phyloP scores from a whole-genome alignment of 2,888 invertebrate species.

The Branchipolynoe longqiensis region DNA sequence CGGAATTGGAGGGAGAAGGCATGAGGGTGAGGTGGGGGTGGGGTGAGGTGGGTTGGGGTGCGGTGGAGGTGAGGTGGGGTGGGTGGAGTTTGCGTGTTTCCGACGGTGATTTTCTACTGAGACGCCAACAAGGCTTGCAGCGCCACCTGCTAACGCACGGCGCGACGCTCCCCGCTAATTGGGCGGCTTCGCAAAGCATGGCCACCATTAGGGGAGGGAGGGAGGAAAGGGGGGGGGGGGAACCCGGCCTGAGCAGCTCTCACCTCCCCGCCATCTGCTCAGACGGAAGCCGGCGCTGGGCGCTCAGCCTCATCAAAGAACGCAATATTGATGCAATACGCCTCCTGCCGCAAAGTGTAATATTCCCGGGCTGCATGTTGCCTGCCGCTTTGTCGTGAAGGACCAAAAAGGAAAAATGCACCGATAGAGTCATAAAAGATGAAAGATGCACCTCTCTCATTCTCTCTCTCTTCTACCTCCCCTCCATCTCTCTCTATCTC shows the following conservation, averaged over 20 bases:
- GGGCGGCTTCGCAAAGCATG: conserved; percentile 8
- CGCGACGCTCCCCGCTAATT: conserved; percentile 7
- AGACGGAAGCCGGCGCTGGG: neutral
- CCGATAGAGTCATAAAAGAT: conserved; percentile 12
- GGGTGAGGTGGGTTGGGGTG: too few species aligned
- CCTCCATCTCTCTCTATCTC: too few species aligned
- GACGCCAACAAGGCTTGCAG: too few species aligned
- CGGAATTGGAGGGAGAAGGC: too few species aligned
- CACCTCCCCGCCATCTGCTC: neutral
- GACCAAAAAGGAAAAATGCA: neutral
- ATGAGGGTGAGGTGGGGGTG: too few species aligned
- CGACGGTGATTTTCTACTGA: too few species aligned
- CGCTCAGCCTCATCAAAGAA: neutral
- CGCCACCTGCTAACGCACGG: conserved; percentile 26
- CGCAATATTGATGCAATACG: conserved; percentile 41
- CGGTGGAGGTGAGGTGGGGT: too few species aligned
- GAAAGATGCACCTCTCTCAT: neutral
- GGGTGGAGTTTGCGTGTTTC: too few species aligned
- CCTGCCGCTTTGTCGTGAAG: neutral
- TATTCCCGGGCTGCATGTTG: neutral
- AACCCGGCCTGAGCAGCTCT: neutral
- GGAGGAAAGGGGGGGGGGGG: neutral
- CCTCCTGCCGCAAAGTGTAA: neutral
- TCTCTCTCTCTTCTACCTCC: too few species aligned
- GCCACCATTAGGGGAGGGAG: neutral